phyloP scores from a whole-genome alignment of 2,113 vertebrate species.

The Pleuronectes platessa region DNA sequence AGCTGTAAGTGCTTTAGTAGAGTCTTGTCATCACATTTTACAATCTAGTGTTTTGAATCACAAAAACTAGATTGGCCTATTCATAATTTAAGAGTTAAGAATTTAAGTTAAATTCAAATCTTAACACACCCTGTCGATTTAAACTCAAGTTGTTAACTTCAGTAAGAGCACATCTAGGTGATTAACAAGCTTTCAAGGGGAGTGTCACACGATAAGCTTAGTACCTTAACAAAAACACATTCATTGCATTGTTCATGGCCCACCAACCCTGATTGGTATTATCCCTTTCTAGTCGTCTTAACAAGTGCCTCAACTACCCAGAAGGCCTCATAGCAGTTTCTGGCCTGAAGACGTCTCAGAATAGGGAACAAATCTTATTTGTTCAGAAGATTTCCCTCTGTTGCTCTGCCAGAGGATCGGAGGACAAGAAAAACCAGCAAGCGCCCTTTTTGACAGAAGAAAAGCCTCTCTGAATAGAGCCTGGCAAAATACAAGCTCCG shows the following conservation, averaged over 20 bases:
- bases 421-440: constrained; percentile 57
- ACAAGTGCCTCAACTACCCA: constrained; percentile 58
- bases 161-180: background rate
- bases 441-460: constrained; percentile 52
- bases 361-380: constrained; percentile 31
- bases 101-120: too few species aligned
- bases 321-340: constrained; percentile 41
- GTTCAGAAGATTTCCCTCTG: constrained; percentile 38
- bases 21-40: background rate
- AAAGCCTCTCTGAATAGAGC: constrained; percentile 66
- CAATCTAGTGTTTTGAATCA: background rate
- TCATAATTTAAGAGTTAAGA: too few species aligned
- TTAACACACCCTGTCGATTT: too few species aligned
- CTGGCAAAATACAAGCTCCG: constrained; percentile 56
- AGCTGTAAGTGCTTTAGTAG: background rate
- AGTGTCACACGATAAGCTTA: constrained; percentile 49
- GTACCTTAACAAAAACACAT: constrained; percentile 25
- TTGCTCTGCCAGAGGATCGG: constrained; percentile 38
- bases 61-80: too few species aligned
- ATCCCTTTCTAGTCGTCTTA: constrained; percentile 43
- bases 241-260: constrained; percentile 52
- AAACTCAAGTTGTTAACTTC: too few species aligned
- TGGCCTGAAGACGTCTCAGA: constrained; percentile 31
- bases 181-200: constrained; percentile 9
- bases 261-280: constrained; percentile 42